A percentile compares a stretch with the other conserved stretches of the same genome.
phyloP scores from a whole-genome alignment of 2,113 vertebrate species.

The Xiphophorus couchianus region DNA sequence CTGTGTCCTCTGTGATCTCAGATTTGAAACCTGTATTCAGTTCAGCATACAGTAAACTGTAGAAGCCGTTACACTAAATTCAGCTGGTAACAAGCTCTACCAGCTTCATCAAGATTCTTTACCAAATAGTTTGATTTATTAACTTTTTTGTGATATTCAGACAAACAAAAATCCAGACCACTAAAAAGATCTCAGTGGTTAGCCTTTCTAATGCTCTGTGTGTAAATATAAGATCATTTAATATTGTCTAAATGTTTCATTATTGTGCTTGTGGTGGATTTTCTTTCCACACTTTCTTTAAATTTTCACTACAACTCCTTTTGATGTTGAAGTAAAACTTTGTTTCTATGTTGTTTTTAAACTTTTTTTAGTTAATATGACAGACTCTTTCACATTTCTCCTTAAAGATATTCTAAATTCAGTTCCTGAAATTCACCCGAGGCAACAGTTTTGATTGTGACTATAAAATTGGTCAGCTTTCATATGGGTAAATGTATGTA shows the following conservation, averaged over 20 bases:
- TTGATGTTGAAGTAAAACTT: background rate
- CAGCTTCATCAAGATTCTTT: no score
- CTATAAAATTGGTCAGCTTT: background rate
- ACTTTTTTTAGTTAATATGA: background rate
- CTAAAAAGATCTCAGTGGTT: no score
- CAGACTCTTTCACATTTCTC: background rate
- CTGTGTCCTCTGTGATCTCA: background rate
- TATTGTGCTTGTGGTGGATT: background rate
- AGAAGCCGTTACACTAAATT: background rate
- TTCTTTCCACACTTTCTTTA: background rate
- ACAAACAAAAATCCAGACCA: no score
- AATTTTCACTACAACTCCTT: background rate
- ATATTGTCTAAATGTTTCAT: no score
- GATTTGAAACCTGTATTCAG: background rate
- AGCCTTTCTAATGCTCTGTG: no score
- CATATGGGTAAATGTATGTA: background rate
- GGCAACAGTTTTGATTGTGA: background rate
- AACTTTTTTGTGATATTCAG: no score
- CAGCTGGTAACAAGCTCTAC: background rate
- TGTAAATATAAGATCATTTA: no score
- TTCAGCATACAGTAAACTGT: background rate
- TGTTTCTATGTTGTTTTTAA: background rate
- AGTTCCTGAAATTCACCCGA: background rate
- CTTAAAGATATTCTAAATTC: background rate
- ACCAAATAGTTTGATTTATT: no score